phyloP scores from a whole-genome alignment of 2,797 vertebrate species.

The Anableps anableps region DNA sequence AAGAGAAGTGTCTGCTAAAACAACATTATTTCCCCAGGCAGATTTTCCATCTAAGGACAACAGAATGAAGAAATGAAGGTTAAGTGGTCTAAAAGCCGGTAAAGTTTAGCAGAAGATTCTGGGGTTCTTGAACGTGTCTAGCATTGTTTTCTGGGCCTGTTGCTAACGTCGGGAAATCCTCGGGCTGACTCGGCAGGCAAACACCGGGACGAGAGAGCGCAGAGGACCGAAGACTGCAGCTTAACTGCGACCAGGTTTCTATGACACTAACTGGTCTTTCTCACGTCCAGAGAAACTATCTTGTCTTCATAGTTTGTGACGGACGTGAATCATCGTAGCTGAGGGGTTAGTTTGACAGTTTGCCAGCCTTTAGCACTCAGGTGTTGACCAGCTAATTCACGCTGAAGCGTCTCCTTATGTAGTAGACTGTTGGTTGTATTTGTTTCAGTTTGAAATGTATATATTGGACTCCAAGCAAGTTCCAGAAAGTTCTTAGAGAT shows the following conservation, averaged over 20 bases:
- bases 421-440: slow-evolving; percentile 17
- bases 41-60: slow-evolving; percentile 15
- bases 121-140: slow-evolving; percentile 5
- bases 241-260: slow-evolving; percentile 2
- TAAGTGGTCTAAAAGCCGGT: not conserved
- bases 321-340: slow-evolving; percentile 15
- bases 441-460: slow-evolving; percentile 16
- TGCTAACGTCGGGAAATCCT: slow-evolving; percentile 74
- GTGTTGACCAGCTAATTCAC: slow-evolving; percentile 64
- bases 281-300: not conserved
- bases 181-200: slow-evolving; percentile 68
- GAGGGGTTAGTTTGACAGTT: slow-evolving; percentile 33
- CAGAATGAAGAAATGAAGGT: not conserved
- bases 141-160: slow-evolving; percentile 79
- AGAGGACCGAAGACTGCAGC: slow-evolving; percentile 16
- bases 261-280: slow-evolving; percentile 1
- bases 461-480: not conserved
- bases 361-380: slow-evolving; percentile 59
- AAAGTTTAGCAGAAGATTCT: not conserved
- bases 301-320: slow-evolving; percentile 4
- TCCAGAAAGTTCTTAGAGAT: not conserved
- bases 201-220: slow-evolving; percentile 55
- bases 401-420: slow-evolving; percentile 9
- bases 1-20: slow-evolving; percentile 52
- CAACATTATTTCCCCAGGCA: slow-evolving; percentile 20